Evolutionary conservation across 2,888 invertebrate species (phyloP).

Genomic region (Eupithecia abbreviata): DNA sequence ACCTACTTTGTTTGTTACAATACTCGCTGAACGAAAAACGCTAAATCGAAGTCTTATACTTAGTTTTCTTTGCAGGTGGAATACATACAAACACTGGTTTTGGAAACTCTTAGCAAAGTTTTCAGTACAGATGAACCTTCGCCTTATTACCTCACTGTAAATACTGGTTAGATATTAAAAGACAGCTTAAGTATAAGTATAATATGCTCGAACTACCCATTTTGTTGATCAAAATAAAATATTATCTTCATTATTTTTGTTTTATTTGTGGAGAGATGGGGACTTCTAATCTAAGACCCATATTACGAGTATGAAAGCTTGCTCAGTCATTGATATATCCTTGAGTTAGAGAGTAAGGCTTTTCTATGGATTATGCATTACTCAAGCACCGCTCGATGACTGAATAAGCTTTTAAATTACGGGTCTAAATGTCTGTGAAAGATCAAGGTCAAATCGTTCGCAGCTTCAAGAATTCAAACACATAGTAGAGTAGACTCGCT

Average conservation of each 20-base stretch:
- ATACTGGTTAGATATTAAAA: constrained; percentile 42
- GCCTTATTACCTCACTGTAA: constrained; percentile 72
- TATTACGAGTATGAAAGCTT: too few relatives aligned
- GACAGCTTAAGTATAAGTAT: background rate
- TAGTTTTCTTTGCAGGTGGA: constrained; percentile 85
- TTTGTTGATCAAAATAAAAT: background rate
- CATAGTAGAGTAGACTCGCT: background rate
- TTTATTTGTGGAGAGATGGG: background rate
- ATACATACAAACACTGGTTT: constrained; percentile 87
- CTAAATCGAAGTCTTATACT: background rate
- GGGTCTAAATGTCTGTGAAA: background rate
- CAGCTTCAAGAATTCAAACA: background rate
- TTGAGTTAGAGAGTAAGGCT: too few relatives aligned
- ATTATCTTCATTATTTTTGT: background rate
- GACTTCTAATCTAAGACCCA: background rate
- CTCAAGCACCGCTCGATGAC: too few relatives aligned
- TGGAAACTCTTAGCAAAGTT: constrained; percentile 82
- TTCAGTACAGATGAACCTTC: constrained; percentile 81
- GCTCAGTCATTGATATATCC: too few relatives aligned
- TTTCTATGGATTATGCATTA: too few relatives aligned
- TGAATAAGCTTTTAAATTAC: too few relatives aligned
- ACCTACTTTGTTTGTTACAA: background rate
- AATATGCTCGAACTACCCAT: background rate
- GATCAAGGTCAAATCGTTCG: background rate
- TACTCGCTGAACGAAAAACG: background rate